Evolutionary conservation across 2,888 invertebrate genomes (phyloP), one percentile per base, ranked within the genome.

Genomic region (Apeira syringaria): DNA sequence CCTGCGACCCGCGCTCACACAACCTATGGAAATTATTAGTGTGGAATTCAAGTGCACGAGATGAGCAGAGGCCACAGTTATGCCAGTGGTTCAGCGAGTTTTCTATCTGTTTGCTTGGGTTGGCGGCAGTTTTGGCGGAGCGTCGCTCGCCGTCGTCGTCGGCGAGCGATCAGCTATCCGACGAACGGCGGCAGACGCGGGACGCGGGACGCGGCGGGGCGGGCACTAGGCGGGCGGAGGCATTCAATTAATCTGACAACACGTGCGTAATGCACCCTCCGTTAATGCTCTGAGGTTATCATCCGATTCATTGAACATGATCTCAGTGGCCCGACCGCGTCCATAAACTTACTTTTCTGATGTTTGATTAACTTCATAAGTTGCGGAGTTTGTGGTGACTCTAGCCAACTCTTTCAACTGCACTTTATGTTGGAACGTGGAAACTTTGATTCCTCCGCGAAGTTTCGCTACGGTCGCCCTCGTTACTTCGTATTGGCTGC

Each of bases 171-270:
- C n/a, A n/a, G n/a, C n/a, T n/a, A n/a, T n/a, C n/a, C n/a, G n/a
- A n/a, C n/a, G 20, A 7, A 2, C 20, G 20, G 51, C 49, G 53
- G 48, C 46, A 46, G 51, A 51, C 46, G 26, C 46, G 26, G 35
- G 46, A 50, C 52, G 58, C 43, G 47, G 53, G 44, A 55, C 51
- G 61, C 44, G 56, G 45, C 7, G 30, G 46, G 46, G 24, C 17
- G 18, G 38, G 35, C 41, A 10, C 18, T 8, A 56, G 34, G 56
- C 48, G 51, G 59, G 56, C 56, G 70, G 61, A 74, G 73, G 73
- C 74, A 80, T 82, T 80, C 81, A 85, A 83, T 86, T 86, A 83
- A 78, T 75, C 76, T 64, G 74, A 64, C 75, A 80, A 81, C 85
- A 88, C 87, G 85, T 85, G 86, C 81, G 81, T 79, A 71, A 75